Evolutionary conservation across 2,888 invertebrate genomes (phyloP).

Genomic region (Bugulina stolonifera): DNA sequence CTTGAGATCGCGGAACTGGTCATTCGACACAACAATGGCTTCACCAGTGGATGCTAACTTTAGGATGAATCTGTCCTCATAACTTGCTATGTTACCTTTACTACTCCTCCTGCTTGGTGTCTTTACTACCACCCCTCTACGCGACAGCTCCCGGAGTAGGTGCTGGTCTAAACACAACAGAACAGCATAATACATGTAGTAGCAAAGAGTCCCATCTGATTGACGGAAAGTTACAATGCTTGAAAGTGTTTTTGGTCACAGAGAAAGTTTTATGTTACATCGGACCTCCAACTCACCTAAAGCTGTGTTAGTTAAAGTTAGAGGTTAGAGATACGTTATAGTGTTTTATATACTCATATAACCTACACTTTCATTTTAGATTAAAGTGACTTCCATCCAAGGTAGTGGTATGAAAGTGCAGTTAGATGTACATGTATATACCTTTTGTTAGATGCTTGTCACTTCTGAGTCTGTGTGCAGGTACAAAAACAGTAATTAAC

Average conservation of each 20-base stretch:
- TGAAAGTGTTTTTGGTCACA: too few species aligned
- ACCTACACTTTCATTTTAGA: too few species aligned
- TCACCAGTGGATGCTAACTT: conserved; percentile 54
- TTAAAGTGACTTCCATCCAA: too few species aligned
- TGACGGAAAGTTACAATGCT: too few species aligned
- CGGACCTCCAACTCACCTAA: too few species aligned
- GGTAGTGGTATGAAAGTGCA: too few species aligned
- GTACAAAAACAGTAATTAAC: conserved; percentile 91
- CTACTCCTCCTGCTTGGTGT: conserved; percentile 79
- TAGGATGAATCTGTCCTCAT: conserved; percentile 71
- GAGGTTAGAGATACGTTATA: too few species aligned
- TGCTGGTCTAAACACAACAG: conserved; percentile 22
- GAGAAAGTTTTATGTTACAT: too few species aligned
- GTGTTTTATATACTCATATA: too few species aligned
- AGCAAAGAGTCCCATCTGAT: too few species aligned
- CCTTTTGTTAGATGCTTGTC: neutral
- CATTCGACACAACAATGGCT: conserved; percentile 83
- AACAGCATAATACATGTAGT: too few species aligned
- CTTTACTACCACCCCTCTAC: conserved; percentile 79
- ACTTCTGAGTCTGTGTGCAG: conserved; percentile 49
- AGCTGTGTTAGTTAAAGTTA: too few species aligned
- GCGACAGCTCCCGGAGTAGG: conserved; percentile 77
- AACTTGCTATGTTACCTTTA: conserved; percentile 59
- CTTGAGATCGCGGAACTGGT: conserved; percentile 86
- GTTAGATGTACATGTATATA: neutral